These are phyloP conservation scores for Lethenteron reissneri DNA, from an alignment of 2,113 vertebrate genomes.

Conservation along the genomic window DNA sequence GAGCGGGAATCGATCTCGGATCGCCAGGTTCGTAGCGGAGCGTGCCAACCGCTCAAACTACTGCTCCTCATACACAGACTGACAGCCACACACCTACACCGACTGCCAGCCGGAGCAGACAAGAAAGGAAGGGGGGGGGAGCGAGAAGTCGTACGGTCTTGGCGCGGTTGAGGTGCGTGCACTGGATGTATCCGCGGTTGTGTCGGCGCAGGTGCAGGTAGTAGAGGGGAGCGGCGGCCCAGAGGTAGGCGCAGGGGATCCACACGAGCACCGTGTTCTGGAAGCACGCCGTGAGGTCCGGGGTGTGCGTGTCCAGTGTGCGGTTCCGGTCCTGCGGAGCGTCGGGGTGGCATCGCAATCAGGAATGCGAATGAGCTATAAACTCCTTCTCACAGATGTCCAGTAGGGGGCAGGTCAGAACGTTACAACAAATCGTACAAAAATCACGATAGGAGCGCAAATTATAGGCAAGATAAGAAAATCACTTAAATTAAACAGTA, in stretches of 20 bases:
- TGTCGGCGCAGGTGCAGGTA: slow-evolving; percentile 38
- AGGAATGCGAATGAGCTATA: too few species aligned
- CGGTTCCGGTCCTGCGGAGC: slow-evolving; percentile 48
- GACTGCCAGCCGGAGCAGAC: neutral
- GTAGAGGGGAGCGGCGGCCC: slow-evolving; percentile 53
- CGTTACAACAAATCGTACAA: too few species aligned
- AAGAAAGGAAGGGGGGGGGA: neutral
- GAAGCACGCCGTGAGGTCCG: slow-evolving; percentile 72
- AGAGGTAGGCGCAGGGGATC: slow-evolving; percentile 69
- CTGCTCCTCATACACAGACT: neutral
- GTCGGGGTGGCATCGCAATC: too few species aligned
- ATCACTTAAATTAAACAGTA: too few species aligned
- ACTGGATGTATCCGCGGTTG: slow-evolving; percentile 59
- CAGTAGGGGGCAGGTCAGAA: too few species aligned
- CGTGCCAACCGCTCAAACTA: neutral
- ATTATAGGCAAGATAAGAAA: too few species aligned
- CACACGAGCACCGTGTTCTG: slow-evolving; percentile 64
- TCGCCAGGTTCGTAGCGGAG: neutral
- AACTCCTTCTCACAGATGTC: too few species aligned
- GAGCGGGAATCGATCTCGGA: too few species aligned
- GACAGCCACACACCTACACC: neutral
- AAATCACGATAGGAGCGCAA: too few species aligned
- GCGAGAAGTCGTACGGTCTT: slow-evolving; percentile 39
- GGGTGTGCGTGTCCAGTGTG: slow-evolving; percentile 49
- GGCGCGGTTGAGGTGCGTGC: slow-evolving; percentile 67